phyloP scores from a whole-genome alignment of 2,797 vertebrate genomes.

The Hemitrygon akajei region DNA sequence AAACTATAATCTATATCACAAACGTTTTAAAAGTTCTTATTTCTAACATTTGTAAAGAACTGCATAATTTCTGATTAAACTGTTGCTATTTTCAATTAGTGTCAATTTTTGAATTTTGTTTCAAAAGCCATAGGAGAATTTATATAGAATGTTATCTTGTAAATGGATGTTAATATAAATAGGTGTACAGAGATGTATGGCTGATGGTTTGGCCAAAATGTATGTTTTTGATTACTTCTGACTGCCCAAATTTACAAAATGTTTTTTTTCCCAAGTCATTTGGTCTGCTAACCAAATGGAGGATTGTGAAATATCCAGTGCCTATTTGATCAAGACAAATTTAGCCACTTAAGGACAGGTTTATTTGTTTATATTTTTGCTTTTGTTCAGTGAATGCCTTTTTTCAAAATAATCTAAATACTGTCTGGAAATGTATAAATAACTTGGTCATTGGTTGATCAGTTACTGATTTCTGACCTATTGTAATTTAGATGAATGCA shows the following conservation, averaged over 20 bases:
- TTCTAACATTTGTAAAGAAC: slow-evolving; percentile 38
- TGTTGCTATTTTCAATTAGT: slow-evolving; percentile 37
- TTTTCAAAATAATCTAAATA: not conserved
- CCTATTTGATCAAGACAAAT: slow-evolving; percentile 29
- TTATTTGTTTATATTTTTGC: not conserved
- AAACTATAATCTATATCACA: slow-evolving; percentile 37
- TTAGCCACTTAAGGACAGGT: not conserved
- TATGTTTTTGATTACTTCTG: slow-evolving; percentile 31
- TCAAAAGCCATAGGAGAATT: slow-evolving; percentile 38
- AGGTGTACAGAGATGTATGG: slow-evolving; percentile 38
- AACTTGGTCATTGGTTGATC: not conserved
- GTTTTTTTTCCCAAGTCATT: not conserved
- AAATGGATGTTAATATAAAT: slow-evolving; percentile 37
- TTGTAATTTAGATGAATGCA: not conserved
- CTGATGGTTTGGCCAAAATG: slow-evolving; percentile 34
- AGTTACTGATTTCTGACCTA: not conserved
- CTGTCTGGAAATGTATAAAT: not conserved
- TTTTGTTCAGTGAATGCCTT: not conserved
- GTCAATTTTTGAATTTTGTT: slow-evolving; percentile 37
- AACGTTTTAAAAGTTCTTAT: slow-evolving; percentile 33
- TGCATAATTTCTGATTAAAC: slow-evolving; percentile 38
- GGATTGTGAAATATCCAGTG: not conserved
- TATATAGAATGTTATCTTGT: slow-evolving; percentile 37
- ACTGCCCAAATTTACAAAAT: not conserved
- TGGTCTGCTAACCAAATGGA: not conserved